Evolutionary conservation across 2,888 invertebrate genomes (phyloP).

Genomic region (Drosophila prostipennis): DNA sequence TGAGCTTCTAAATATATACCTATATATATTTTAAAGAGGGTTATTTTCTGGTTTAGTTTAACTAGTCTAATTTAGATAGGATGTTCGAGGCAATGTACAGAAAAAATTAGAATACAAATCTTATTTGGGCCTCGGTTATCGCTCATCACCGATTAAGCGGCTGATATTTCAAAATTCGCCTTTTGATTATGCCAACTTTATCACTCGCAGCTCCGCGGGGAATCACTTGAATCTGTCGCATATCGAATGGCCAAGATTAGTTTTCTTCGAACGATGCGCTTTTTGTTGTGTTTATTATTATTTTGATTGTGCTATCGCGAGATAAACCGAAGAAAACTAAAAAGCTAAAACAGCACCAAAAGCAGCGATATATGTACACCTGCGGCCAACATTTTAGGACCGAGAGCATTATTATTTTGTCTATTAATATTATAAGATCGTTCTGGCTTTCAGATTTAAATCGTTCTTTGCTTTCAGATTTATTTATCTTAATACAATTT

Average conservation of each 20-base stretch:
- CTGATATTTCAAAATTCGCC: not conserved
- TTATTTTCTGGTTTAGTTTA: too few relatives aligned
- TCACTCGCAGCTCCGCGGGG: conserved; percentile 5
- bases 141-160: not conserved
- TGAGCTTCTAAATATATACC: too few relatives aligned
- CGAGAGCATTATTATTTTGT: not conserved
- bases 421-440: too few relatives aligned
- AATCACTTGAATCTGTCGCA: conserved; percentile 10
- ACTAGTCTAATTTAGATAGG: not conserved
- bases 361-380: not conserved
- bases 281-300: conserved; percentile 24
- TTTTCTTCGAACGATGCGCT: not conserved
- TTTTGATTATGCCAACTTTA: conserved; percentile 8
- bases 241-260: conserved; percentile 27
- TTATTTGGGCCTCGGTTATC: not conserved
- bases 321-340: conserved; percentile 22
- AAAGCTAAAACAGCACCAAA: not conserved
- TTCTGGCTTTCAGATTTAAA: too few relatives aligned
- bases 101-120: not conserved
- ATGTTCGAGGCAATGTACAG: not conserved
- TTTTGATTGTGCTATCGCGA: conserved; percentile 32
- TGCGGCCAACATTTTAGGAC: conserved; percentile 1
- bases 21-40: too few relatives aligned
- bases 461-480: too few relatives aligned
- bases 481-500: too few relatives aligned